These are phyloP conservation scores for Drosophila algonquin DNA, from an alignment of 2,888 invertebrate genomes.

Conservation along the genomic window DNA sequence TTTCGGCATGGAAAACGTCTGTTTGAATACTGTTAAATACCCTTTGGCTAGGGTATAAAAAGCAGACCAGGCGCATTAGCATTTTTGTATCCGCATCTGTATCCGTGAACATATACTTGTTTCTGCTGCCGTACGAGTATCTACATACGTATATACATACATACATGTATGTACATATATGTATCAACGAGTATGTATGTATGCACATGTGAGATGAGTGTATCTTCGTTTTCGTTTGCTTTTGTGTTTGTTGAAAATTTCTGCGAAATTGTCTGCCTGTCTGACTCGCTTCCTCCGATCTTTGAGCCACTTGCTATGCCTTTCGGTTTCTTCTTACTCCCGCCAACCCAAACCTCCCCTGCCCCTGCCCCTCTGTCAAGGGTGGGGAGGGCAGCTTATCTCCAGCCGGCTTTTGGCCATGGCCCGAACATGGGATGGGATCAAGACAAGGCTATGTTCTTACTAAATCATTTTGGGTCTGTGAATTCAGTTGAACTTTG, in stretches of 20 bases:
- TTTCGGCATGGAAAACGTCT: no score
- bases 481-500: background rate
- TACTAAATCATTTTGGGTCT: constrained; percentile 21
- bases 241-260: constrained; percentile 45
- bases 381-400: background rate
- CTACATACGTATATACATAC: background rate
- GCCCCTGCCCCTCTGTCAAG: background rate
- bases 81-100: constrained; percentile 58
- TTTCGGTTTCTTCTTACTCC: constrained; percentile 4
- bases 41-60: background rate
- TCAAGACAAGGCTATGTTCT: constrained; percentile 40
- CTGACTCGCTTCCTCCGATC: constrained; percentile 50
- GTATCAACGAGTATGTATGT: constrained; percentile 18
- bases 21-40: no score
- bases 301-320: constrained; percentile 8
- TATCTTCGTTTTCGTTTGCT: constrained; percentile 50
- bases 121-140: constrained; percentile 18
- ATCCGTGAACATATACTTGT: constrained; percentile 33
- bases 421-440: constrained; percentile 40
- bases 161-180: constrained; percentile 12
- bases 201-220: constrained; percentile 17
- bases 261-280: constrained; percentile 50
- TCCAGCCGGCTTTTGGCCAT: constrained; percentile 21
- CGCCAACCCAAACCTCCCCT: no score
- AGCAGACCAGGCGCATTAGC: constrained; percentile 46